Conservation (phyloP, 2,797 vertebrate species). For the Lagodon rhomboides region DNA sequence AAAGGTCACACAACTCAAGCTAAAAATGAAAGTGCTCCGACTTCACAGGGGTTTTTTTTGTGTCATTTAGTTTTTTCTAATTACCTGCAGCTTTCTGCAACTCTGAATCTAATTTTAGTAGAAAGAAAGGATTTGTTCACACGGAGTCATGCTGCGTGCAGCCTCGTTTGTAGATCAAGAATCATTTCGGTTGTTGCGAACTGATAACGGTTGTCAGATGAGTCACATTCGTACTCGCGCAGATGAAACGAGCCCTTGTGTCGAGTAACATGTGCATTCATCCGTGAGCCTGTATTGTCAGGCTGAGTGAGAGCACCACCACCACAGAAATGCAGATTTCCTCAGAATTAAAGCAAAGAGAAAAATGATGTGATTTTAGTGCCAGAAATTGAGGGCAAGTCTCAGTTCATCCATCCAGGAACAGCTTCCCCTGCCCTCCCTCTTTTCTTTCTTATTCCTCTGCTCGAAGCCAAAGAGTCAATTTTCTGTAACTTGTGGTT, state of each 20-base stretch:
- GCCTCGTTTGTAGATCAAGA: conserved; percentile 46
- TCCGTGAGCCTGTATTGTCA: conserved; percentile 27
- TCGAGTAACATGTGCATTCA: conserved; percentile 20
- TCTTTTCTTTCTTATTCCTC: neutral
- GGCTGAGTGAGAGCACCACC: conserved; percentile 10
- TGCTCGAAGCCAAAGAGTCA: conserved; percentile 46
- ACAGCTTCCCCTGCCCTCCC: neutral
- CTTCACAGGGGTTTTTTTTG: conserved; percentile 38
- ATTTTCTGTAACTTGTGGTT: conserved; percentile 53
- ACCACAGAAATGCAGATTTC: conserved; percentile 39
- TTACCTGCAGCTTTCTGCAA: conserved; percentile 57
- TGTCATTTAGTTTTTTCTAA: conserved; percentile 53
- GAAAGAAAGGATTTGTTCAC: conserved; percentile 54
- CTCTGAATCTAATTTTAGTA: conserved; percentile 71
- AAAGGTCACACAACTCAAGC: conserved; percentile 66
- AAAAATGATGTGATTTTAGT: conserved; percentile 23
- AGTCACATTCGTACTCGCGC: conserved; percentile 20
- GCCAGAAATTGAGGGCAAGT: conserved; percentile 38
- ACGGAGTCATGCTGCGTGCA: conserved; percentile 11
- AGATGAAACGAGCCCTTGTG: conserved; percentile 30
- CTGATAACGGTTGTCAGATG: conserved; percentile 50
- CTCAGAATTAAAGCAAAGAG: conserved; percentile 46
- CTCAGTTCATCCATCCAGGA: conserved; percentile 44
- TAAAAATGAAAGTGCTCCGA: conserved; percentile 53
- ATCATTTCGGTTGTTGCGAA: conserved; percentile 36